These are phyloP conservation scores for Megalopta genalis DNA, from an alignment of 1,140 invertebrate species.

Conservation along the genomic window DNA sequence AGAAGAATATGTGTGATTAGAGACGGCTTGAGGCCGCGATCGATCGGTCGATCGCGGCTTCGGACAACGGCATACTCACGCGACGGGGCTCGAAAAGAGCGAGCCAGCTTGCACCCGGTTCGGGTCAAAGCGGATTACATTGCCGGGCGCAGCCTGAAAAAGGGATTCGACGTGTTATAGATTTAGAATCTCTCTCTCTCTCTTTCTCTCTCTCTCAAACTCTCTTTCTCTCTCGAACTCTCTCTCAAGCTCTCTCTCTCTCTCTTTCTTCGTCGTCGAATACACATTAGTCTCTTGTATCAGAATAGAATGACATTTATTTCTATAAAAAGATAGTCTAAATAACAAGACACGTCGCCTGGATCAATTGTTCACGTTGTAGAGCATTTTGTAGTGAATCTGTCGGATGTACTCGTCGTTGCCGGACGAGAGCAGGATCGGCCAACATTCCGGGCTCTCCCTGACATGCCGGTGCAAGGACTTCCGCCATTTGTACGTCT, in stretches of 20 bases:
- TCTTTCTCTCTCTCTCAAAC: no score
- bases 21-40: not conserved
- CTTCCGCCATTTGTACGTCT: constrained; percentile 80
- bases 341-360: constrained; percentile 36
- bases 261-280: not conserved
- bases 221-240: no score
- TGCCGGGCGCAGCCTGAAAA: not conserved
- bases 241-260: no score
- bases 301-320: constrained; percentile 61
- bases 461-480: constrained; percentile 80
- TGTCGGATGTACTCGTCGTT: constrained; percentile 76
- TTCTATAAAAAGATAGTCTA: constrained; percentile 57
- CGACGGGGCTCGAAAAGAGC: not conserved
- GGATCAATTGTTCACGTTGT: constrained; percentile 60
- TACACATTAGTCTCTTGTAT: constrained; percentile 13
- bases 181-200: no score
- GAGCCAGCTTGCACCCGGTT: no score
- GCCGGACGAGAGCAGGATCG: constrained; percentile 73
- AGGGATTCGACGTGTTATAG: not conserved
- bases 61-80: not conserved
- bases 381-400: constrained; percentile 76
- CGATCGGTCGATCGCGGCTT: not conserved
- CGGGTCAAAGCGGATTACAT: not conserved
- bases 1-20: not conserved
- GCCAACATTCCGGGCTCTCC: constrained; percentile 77